A percentile compares a stretch with the other conserved stretches of the same genome.
These are phyloP conservation scores for Potorous gilbertii DNA, from an alignment of 2,797 vertebrate genomes.

Conservation along the genomic window DNA sequence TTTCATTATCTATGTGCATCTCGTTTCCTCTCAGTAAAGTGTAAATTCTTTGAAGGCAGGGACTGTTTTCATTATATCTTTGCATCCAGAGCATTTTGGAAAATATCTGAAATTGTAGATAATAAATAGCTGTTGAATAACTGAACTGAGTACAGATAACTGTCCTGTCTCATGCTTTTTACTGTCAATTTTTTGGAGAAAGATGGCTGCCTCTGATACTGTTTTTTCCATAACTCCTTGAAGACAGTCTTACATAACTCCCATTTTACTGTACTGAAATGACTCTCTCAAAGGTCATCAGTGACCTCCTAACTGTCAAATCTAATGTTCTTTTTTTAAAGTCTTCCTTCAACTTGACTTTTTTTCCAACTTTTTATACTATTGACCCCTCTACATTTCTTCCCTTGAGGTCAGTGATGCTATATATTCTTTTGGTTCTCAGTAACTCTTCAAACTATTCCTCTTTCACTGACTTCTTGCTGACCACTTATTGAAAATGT, in stretches of 20 bases:
- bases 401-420: background rate
- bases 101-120: background rate
- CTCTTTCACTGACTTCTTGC: background rate
- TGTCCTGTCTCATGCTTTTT: background rate
- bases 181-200: background rate
- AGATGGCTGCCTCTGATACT: background rate
- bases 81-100: background rate
- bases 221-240: background rate
- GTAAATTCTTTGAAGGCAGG: background rate
- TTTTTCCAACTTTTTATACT: background rate
- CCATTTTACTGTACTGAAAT: background rate
- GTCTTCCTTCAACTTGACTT: background rate
- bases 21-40: background rate
- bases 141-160: background rate
- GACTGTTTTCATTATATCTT: background rate
- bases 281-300: background rate
- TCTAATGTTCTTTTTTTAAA: background rate
- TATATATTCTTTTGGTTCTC: background rate
- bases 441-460: background rate
- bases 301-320: background rate
- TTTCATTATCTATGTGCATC: background rate
- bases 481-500: background rate
- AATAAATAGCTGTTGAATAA: background rate
- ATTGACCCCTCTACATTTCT: background rate
- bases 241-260: background rate